Base-by-base conservation (phyloP, 2,113 vertebrate species). In the Casuarius casuarius region DNA sequence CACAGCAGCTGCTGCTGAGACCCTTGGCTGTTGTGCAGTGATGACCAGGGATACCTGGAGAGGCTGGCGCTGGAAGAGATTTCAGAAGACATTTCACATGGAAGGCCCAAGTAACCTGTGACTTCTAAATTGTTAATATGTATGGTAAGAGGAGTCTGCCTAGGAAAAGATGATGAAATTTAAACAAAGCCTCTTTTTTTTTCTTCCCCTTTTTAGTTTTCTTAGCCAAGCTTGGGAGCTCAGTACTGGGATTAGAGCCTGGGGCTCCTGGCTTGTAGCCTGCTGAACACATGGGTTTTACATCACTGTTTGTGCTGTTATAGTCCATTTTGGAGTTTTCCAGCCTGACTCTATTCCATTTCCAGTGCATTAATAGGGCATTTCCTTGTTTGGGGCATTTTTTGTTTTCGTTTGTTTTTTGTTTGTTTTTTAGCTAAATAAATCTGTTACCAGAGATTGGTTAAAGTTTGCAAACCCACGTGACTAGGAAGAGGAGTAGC, bases 31-130 rank as follows among this genome's bases (percentile, higher is more conserved):
- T 68, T 19, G 20, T 33, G 31, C 33, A 21, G 25, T 68, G 66
- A 68, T 66, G 0, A 5, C 10, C 0, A 0, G 26, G 68, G 46
- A 35, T 25, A 40, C 23, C 31, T 0, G 0, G 31, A 13, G 12
- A 54, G 72, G 51, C 86, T 21, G 35, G 28, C 20, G n/a, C 28
- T n/a, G 63, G 40, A n/a, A 6, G 10, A 7, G 46, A 9, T n/a
- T 49, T 0, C 0, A 35, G 46, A n/a, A 61, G 56, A 33, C 3
- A 2, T 40, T 58, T 74, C 46, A 23, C 8, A 2, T 52, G 58
- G 58, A 74, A 87, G 10, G 15, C 17, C 46, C 23, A 62, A 35
- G 59, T 61, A 79, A 78, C 23, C 46, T 28, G 35, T 0, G 5
- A 25, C 66, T 87, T 38, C 71, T 38, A n/a, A 72, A 75, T 19